Evolutionary conservation across 2,888 invertebrate genomes (phyloP).

Genomic region (Conistra vaccinii): DNA sequence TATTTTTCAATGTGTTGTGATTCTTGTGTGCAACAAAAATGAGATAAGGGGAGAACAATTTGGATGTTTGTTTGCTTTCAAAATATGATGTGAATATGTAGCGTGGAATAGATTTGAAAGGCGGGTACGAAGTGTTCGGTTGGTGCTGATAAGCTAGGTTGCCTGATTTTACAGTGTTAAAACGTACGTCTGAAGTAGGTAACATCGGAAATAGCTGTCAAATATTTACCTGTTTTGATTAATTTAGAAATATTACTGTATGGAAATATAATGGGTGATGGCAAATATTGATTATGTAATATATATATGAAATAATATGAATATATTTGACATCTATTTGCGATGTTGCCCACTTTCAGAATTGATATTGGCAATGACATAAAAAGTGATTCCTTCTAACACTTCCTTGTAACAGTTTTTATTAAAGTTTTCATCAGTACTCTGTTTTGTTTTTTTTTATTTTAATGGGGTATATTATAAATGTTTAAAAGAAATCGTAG

Average conservation of each 20-base stretch:
- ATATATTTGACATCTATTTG: too few species aligned
- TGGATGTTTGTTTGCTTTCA: conserved; percentile 60
- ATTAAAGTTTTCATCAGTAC: neutral
- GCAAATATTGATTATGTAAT: too few species aligned
- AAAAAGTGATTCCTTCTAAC: neutral
- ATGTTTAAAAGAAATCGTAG: too few species aligned
- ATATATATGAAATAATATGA: too few species aligned
- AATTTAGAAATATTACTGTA: too few species aligned
- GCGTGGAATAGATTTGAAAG: conserved; percentile 28
- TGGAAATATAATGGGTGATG: too few species aligned
- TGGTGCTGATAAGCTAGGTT: conserved; percentile 20
- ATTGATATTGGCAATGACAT: neutral
- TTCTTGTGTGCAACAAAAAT: conserved; percentile 68
- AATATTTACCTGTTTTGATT: too few species aligned
- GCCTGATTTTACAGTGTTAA: neutral
- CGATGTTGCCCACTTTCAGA: too few species aligned
- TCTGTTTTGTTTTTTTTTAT: neutral
- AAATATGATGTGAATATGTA: conserved; percentile 46
- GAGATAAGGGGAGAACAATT: conserved; percentile 66
- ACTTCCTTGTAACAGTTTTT: neutral
- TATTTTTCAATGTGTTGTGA: conserved; percentile 73
- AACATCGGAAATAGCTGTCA: too few species aligned
- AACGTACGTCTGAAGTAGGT: neutral
- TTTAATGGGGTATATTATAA: neutral
- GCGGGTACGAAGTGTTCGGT: conserved; percentile 1